Conservation (phyloP, 2,888 invertebrate genomes). For the Eupithecia dodoneata region DNA sequence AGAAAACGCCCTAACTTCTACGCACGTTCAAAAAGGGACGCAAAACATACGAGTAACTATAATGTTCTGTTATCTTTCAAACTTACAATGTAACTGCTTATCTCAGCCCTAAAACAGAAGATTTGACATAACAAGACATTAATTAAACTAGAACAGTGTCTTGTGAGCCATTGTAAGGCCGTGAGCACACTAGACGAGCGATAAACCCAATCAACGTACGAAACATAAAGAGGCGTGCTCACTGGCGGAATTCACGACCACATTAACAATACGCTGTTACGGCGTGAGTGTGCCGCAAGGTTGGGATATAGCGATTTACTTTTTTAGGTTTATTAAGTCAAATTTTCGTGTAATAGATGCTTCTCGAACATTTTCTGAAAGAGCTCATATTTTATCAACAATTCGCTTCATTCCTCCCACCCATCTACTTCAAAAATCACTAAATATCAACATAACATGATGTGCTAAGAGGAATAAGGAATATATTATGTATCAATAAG, state of each 20-base stretch:
- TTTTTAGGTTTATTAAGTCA: neutral
- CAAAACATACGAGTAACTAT: neutral
- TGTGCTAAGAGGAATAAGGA: neutral
- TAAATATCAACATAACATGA: neutral
- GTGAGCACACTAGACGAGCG: constrained; percentile 53
- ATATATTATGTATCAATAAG: too few species aligned
- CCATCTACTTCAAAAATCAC: neutral
- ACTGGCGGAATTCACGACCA: constrained; percentile 65
- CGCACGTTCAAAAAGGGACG: constrained; percentile 4
- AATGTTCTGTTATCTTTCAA: constrained; percentile 8
- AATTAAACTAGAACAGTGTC: constrained; percentile 39
- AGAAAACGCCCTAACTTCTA: constrained; percentile 10
- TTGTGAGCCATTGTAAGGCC: constrained; percentile 40
- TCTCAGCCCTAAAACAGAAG: constrained; percentile 34
- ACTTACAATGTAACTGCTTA: constrained; percentile 18
- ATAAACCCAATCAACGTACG: constrained; percentile 76
- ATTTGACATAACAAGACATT: constrained; percentile 43
- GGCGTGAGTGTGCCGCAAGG: constrained; percentile 50
- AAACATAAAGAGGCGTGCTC: constrained; percentile 72
- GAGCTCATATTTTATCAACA: neutral
- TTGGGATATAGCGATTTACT: constrained; percentile 33
- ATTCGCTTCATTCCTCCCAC: neutral
- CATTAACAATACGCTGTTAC: constrained; percentile 68
- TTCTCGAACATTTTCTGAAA: neutral
- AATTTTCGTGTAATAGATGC: neutral